Base-by-base conservation (phyloP, 30 jellyfish, hydroid and myxozoan species). In the Hydractinia symbiolongicarpus region DNA sequence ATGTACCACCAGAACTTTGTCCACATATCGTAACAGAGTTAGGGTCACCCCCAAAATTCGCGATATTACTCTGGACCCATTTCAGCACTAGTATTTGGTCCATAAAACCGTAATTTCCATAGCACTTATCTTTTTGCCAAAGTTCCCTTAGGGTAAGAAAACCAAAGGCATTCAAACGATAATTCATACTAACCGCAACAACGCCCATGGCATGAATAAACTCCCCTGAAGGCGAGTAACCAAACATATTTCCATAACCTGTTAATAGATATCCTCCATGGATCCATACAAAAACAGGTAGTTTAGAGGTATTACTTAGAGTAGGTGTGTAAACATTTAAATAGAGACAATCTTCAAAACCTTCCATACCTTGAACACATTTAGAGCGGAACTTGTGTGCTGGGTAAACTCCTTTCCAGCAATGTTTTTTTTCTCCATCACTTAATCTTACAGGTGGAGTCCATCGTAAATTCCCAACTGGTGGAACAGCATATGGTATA, bases 31-130 rank as follows among this genome's bases (percentile, higher is more conserved):
- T 88, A 76, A 88, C 89, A 44, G 72, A 44, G 66, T 70, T 69
- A 5, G 92, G 92, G 61, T 88, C 90, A 49, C 96, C 96, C 4
- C 96, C 96, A 55, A 88, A 88, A 62, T 66, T 73, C 70, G 50
- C 54, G 16, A 88, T 88, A 71, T 88, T 87, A 8, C 66, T 66
- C 44, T 83, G 79, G 15, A 83, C 87, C 96, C 96, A 88, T n/a
- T 84, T 57, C 19, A 88, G 76, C 21, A 84, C 96, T 58, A 57
- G 49, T 6, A 88, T 88, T 79, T 88, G 96, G 79, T 88, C 96
- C 90, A 77, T 62, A 53, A 88, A 70, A 14, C 96, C 96, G 19
- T 88, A 88, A 72, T 88, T 88, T n/a, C 96, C 96, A 49, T 61
- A 82, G 4, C 82, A 44, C 5, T 67, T 51, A 51, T 86, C 78